Evolutionary conservation across 2,113 vertebrate genomes (phyloP).

Genomic region (Setophaga kirtlandii): DNA sequence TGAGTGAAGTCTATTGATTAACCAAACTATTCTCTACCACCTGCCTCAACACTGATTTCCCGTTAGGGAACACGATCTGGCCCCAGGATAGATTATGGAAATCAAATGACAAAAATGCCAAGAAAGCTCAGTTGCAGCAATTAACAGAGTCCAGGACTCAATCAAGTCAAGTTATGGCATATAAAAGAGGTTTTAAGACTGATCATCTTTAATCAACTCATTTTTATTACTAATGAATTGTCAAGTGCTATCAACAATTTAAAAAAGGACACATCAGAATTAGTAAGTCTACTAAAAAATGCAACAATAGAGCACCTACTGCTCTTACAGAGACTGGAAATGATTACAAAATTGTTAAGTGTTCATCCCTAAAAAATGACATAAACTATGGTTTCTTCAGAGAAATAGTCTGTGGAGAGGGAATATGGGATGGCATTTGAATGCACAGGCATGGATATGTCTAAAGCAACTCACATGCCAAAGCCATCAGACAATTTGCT

Average conservation of each 20-base stretch:
- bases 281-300: conserved; percentile 9
- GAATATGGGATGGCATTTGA: not conserved
- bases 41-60: not conserved
- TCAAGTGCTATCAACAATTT: conserved; percentile 48
- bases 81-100: conserved; percentile 2
- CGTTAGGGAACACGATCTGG: not conserved
- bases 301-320: conserved; percentile 4
- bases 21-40: not conserved
- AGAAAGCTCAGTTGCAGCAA: conserved; percentile 18
- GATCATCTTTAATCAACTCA: conserved; percentile 31
- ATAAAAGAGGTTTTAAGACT: conserved; percentile 21
- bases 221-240: conserved; percentile 55
- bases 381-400: not conserved
- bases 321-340: not conserved
- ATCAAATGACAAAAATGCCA: conserved; percentile 38
- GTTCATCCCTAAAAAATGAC: not conserved
- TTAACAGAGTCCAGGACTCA: conserved; percentile 19
- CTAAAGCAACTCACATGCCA: not conserved
- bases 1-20: not conserved
- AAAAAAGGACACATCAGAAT: conserved; percentile 13
- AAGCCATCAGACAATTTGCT: not conserved
- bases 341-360: not conserved
- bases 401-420: not conserved
- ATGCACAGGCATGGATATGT: not conserved
- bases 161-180: conserved; percentile 33